A percentile compares a stretch with the other conserved stretches of the same genome.
Evolutionary conservation across 2,888 invertebrate genomes (phyloP).

Genomic region (Tetanocera ferruginea): DNA sequence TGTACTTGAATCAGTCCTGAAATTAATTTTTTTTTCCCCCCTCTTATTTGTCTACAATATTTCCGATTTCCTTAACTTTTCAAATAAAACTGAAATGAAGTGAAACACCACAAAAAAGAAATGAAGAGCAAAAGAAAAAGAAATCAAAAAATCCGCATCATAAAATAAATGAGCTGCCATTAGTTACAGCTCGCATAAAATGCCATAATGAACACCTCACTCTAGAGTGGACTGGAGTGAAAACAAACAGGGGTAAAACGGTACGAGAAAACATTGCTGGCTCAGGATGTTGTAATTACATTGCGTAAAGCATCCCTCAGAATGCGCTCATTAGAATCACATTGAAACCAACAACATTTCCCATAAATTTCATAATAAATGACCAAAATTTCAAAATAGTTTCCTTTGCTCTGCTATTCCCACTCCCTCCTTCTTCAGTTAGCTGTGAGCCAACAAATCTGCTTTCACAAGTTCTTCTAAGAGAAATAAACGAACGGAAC

Average conservation of each 20-base stretch:
- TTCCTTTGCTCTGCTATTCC: background rate
- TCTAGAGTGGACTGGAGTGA: background rate
- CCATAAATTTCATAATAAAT: constrained; percentile 39
- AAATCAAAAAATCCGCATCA: constrained; percentile 31
- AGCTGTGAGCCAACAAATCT: background rate
- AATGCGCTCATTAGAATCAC: background rate
- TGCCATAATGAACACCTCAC: background rate
- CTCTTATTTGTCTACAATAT: constrained; percentile 26
- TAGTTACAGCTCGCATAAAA: constrained; percentile 43
- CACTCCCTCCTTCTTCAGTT: background rate
- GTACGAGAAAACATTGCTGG: background rate
- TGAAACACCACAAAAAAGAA: background rate
- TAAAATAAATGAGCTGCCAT: constrained; percentile 46
- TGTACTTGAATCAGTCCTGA: background rate
- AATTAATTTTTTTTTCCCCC: background rate
- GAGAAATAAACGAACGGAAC: background rate
- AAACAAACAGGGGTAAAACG: background rate
- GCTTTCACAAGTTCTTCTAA: background rate
- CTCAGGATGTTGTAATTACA: constrained; percentile 39
- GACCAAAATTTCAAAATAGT: constrained; percentile 41
- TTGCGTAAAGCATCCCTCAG: constrained; percentile 28
- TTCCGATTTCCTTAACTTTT: constrained; percentile 25
- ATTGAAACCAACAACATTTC: constrained; percentile 2
- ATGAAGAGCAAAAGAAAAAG: background rate
- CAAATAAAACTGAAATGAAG: constrained; percentile 6